Evolutionary conservation across 2,888 invertebrate genomes (phyloP).

Genomic region (Cyclophora punctaria): DNA sequence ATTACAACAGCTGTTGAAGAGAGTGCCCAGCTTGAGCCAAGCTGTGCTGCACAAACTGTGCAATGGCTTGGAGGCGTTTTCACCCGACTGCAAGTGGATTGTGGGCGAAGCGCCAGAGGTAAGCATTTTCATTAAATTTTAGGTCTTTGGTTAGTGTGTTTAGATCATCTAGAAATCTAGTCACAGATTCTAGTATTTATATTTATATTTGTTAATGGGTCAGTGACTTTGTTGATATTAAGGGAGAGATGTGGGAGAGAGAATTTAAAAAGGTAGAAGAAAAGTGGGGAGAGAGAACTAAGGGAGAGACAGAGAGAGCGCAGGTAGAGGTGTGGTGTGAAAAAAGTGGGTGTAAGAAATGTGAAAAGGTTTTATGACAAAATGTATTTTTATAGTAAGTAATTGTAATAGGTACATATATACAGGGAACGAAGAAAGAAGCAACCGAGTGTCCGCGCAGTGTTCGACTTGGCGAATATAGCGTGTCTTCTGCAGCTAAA

Average conservation of each 20-base stretch:
- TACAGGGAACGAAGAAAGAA: no score
- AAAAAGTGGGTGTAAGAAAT: no score
- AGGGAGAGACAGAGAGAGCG: no score
- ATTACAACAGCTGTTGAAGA: constrained; percentile 86
- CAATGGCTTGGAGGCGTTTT: constrained; percentile 95
- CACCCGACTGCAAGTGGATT: constrained; percentile 97
- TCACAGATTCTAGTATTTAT: no score
- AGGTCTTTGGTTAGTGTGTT: no score
- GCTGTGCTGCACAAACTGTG: constrained; percentile 86
- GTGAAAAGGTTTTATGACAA: no score
- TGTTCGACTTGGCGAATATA: constrained; percentile 6
- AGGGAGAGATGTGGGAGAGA: constrained; percentile 2
- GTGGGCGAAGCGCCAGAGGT: constrained; percentile 96
- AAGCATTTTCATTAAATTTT: constrained; percentile 5
- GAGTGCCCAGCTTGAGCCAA: constrained; percentile 86
- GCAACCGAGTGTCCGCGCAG: not conserved
- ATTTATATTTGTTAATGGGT: no score
- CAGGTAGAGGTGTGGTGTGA: no score
- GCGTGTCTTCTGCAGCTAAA: constrained; percentile 14
- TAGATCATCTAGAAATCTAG: no score
- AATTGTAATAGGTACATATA: no score
- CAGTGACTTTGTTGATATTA: no score
- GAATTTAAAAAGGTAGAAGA: not conserved
- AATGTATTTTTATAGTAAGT: no score
- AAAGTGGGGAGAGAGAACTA: not conserved